Conservation (phyloP, 2,113 vertebrate genomes). For the Pseudolaguvia tuberculata region DNA sequence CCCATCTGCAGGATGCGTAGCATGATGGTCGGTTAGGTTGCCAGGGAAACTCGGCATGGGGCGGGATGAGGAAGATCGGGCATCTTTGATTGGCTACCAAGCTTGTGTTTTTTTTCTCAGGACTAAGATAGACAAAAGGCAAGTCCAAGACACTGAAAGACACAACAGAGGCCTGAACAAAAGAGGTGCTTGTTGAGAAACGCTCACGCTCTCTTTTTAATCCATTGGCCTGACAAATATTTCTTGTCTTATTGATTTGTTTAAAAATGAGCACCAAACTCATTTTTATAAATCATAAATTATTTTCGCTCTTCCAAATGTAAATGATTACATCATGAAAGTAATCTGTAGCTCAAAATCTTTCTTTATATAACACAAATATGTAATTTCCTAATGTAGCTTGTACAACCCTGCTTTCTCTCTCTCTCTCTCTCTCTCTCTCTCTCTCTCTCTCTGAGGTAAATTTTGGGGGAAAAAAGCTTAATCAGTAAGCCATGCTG, state of each 20-base stretch:
- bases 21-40: conserved; percentile 57
- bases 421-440: too few relatives aligned
- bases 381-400: conserved; percentile 5
- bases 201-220: conserved; percentile 19
- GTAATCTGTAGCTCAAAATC: not conserved
- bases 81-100: conserved; percentile 51
- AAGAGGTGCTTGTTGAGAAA: conserved; percentile 29
- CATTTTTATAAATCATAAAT: not conserved
- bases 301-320: not conserved
- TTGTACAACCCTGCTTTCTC: not conserved
- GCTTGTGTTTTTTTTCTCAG: conserved; percentile 47
- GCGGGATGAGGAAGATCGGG: conserved; percentile 46
- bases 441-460: conserved; percentile 1
- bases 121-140: conserved; percentile 54
- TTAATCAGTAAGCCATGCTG: not conserved
- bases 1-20: conserved; percentile 57
- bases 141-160: conserved; percentile 38
- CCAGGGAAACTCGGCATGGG: conserved; percentile 57
- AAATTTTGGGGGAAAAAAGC: conserved; percentile 28
- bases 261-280: conserved; percentile 19
- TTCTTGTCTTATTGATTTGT: conserved; percentile 17
- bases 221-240: conserved; percentile 24
- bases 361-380: not conserved
- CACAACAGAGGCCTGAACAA: conserved; percentile 41
- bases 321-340: not conserved